phyloP scores from a whole-genome alignment of 2,113 vertebrate genomes.

The Myrmecophaga tridactyla region DNA sequence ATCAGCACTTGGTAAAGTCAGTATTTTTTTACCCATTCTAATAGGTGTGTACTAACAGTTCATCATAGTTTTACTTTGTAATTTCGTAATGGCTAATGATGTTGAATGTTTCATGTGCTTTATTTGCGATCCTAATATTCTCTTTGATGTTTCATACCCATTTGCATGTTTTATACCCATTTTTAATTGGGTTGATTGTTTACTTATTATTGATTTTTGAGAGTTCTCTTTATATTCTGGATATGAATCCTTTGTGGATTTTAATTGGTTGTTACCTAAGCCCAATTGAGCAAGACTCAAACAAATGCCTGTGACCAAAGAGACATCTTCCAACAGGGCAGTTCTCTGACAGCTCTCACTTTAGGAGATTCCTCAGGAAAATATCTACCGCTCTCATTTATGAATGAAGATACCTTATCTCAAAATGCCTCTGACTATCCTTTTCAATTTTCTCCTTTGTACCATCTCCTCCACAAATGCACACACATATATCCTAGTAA shows the following conservation, averaged over 20 bases:
- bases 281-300: not conserved
- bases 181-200: not conserved
- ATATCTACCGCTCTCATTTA: not conserved
- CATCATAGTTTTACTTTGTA: not conserved
- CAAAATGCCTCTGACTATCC: not conserved
- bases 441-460: not conserved
- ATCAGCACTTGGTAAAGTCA: not conserved
- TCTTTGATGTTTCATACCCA: not conserved
- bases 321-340: not conserved
- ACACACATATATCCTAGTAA: not conserved
- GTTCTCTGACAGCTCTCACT: not conserved
- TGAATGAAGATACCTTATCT: not conserved
- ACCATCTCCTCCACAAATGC: fast-evolving
- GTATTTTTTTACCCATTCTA: not conserved
- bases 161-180: not conserved
- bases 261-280: not conserved
- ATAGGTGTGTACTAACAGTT: not conserved
- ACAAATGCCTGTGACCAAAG: not conserved
- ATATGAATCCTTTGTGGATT: not conserved
- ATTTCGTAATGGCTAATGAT: not conserved
- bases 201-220: not conserved
- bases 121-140: not conserved
- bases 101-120: not conserved
- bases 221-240: too few relatives aligned
- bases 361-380: not conserved